Percentiles rank a stretch among this genome's conserved stretches.
Conservation (phyloP, 2,797 vertebrate genomes). For the Enteromius viviparus region DNA sequence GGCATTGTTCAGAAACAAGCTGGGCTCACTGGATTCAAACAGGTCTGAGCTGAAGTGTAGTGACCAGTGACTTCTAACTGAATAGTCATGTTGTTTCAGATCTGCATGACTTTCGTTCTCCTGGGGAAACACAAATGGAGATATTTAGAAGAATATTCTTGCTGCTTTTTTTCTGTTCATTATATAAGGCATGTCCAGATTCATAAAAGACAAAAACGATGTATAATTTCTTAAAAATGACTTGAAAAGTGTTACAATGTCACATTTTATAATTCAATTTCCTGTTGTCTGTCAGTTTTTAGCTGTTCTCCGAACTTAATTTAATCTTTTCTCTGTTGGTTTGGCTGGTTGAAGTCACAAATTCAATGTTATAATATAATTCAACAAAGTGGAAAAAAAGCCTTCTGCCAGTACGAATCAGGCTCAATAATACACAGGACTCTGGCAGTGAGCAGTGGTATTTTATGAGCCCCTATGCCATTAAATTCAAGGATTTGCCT, state of each 20-base stretch:
- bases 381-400: conserved; percentile 37
- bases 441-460: conserved; percentile 35
- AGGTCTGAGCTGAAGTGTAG: conserved; percentile 4
- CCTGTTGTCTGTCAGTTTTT: background rate
- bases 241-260: background rate
- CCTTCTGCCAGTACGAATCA: conserved; percentile 40
- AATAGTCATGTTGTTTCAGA: conserved; percentile 30
- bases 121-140: conserved; percentile 10
- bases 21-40: conserved; percentile 25
- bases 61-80: conserved; percentile 7
- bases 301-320: conserved; percentile 10
- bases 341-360: conserved; percentile 13
- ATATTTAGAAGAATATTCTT: conserved; percentile 11
- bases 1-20: conserved; percentile 32
- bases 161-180: background rate
- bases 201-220: background rate
- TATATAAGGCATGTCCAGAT: background rate
- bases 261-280: background rate
- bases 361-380: background rate
- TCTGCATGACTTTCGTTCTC: background rate
- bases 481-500: conserved; percentile 10
- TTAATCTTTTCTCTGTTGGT: background rate
- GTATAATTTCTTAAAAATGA: background rate
- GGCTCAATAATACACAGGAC: conserved; percentile 16
- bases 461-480: conserved; percentile 37